phyloP scores from a whole-genome alignment of 2,797 vertebrate species.

The Cheirogaleus major region DNA sequence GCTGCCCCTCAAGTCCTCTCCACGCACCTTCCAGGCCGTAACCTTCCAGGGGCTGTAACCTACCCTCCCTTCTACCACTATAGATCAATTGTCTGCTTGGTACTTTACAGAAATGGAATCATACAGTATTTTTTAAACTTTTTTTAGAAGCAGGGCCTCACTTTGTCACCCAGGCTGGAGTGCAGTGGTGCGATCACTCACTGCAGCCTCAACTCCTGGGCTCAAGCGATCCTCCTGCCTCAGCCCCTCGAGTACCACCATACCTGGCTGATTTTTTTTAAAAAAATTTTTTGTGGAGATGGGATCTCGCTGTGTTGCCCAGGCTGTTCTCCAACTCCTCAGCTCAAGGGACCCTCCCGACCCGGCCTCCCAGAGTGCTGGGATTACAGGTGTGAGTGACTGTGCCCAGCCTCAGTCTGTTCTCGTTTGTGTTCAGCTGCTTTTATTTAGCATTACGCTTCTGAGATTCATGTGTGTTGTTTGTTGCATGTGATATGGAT shows the following conservation, averaged over 20 bases:
- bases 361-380: neutral
- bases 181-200: too few species aligned
- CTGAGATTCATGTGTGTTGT: neutral
- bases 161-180: too few species aligned
- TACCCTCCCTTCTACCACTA: neutral
- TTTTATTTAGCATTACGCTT: neutral
- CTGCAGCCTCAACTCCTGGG: too few species aligned
- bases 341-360: neutral
- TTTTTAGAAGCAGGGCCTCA: too few species aligned
- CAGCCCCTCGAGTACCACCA: too few species aligned
- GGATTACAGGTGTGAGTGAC: neutral
- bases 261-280: too few species aligned
- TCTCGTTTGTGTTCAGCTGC: neutral
- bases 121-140: neutral
- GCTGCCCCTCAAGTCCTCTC: neutral
- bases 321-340: neutral
- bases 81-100: neutral
- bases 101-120: neutral
- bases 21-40: neutral
- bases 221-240: too few species aligned
- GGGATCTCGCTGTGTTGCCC: neutral
- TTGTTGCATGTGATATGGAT: neutral
- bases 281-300: neutral
- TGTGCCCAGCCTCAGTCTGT: neutral
- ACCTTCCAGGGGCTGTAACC: neutral